Percentiles rank a stretch among this genome's conserved stretches.
phyloP scores from a whole-genome alignment of 2,113 vertebrate species.

The Hippopotamus amphibius region DNA sequence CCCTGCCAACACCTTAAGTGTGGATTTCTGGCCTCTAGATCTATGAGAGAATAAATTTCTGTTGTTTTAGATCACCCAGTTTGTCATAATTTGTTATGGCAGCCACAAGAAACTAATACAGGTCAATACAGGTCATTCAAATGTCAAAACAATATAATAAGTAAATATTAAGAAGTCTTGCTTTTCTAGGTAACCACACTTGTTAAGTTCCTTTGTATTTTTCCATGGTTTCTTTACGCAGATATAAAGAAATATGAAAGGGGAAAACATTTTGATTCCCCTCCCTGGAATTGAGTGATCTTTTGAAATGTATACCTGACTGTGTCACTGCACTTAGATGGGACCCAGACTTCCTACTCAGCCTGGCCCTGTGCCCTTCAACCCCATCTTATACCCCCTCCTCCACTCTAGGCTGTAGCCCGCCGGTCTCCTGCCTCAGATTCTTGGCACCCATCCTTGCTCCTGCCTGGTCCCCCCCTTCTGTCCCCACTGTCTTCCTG shows the following conservation, averaged over 20 bases:
- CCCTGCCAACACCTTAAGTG: not conserved
- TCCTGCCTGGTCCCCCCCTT: not conserved
- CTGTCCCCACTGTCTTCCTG: not conserved
- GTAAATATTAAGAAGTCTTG: not conserved
- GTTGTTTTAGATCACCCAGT: not conserved
- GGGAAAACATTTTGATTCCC: not conserved
- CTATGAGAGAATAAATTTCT: not conserved
- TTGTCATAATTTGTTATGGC: not conserved
- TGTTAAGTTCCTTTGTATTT: not conserved
- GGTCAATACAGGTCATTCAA: not conserved
- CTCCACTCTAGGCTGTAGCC: not conserved
- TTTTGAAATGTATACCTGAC: not conserved
- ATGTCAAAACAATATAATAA: not conserved
- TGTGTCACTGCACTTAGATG: not conserved
- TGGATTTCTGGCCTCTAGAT: not conserved
- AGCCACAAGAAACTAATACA: not conserved
- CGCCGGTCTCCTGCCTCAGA: not conserved
- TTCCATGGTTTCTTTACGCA: not conserved
- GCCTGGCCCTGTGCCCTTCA: not conserved
- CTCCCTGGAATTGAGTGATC: not conserved
- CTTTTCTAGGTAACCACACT: not conserved
- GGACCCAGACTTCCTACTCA: not conserved
- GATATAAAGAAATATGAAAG: not conserved
- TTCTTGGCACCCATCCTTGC: not conserved
- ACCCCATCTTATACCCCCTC: accelerated